Percentiles rank a stretch among this genome's conserved stretches.
phyloP scores from a whole-genome alignment of 2,888 invertebrate species.

The Eupeodes luniger region DNA sequence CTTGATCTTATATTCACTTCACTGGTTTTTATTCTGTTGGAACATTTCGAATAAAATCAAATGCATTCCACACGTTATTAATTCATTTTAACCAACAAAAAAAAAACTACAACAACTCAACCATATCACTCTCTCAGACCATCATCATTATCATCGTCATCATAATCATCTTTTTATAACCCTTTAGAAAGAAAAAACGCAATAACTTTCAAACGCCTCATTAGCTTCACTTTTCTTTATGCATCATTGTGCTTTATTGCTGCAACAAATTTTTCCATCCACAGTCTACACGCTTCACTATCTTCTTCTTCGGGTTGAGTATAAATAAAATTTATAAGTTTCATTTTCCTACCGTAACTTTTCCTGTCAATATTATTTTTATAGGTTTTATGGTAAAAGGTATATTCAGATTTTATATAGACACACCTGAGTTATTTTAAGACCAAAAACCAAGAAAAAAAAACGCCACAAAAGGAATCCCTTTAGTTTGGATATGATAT shows the following conservation, averaged over 20 bases:
- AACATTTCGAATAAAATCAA: background rate
- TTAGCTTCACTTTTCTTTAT: constrained; percentile 57
- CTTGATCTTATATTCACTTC: background rate
- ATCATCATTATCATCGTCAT: constrained; percentile 3
- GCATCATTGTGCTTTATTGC: constrained; percentile 31
- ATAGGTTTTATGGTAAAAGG: too few relatives aligned
- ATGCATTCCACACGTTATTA: background rate
- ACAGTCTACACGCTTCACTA: constrained; percentile 34
- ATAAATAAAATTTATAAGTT: background rate
- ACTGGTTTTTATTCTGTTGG: background rate
- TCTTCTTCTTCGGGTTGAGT: background rate
- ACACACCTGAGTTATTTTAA: constrained; percentile 41
- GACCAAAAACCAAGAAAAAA: constrained; percentile 25
- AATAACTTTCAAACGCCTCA: constrained; percentile 36
- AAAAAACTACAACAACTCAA: background rate
- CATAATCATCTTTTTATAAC: background rate
- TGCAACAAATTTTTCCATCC: constrained; percentile 18
- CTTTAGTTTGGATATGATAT: background rate
- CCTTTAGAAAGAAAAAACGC: background rate
- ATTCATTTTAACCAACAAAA: background rate
- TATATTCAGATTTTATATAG: constrained; percentile 30
- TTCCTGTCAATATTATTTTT: background rate
- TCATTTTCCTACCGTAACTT: background rate
- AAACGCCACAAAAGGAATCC: constrained; percentile 26
- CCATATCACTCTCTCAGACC: constrained; percentile 10